Percentiles rank a stretch among this genome's conserved stretches.
Evolutionary conservation across 64 coral and sea anemone species (phyloP).

Genomic region (Montipora efflorescens): DNA sequence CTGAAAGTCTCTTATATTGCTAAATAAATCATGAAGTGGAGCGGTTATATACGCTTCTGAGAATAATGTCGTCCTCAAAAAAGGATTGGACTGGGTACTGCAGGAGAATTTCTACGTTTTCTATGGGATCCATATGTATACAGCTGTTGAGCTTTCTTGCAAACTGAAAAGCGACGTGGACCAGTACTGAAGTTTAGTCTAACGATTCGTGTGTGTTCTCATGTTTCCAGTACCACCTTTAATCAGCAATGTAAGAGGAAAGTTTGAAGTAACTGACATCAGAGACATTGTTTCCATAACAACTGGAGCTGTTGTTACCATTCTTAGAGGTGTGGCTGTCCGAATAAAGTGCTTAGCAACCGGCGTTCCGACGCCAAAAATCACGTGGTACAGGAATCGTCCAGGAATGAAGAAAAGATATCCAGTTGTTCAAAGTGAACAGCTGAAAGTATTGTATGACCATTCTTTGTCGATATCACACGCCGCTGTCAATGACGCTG

Average conservation of each 20-base stretch:
- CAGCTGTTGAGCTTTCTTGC: background rate
- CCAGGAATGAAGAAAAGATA: constrained; percentile 26
- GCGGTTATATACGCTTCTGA: too few species aligned
- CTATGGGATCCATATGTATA: too few species aligned
- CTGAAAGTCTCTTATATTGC: too few species aligned
- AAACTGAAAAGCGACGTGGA: background rate
- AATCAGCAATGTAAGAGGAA: constrained; percentile 79
- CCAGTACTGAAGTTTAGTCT: background rate
- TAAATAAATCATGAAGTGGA: too few species aligned
- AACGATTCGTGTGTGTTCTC: background rate
- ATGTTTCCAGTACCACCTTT: constrained; percentile 66
- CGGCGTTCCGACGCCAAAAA: constrained; percentile 69
- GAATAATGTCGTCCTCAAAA: too few species aligned
- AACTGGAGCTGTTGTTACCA: constrained; percentile 88
- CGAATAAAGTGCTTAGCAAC: constrained; percentile 77
- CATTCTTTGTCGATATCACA: constrained; percentile 75
- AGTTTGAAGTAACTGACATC: constrained; percentile 83
- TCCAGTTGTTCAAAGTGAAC: background rate
- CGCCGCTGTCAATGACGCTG: constrained; percentile 55
- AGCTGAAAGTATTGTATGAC: constrained; percentile 59
- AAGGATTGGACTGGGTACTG: too few species aligned
- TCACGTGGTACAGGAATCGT: constrained; percentile 66
- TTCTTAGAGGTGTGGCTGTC: constrained; percentile 77
- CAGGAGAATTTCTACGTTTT: too few species aligned
- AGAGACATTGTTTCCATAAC: constrained; percentile 87